phyloP scores from a whole-genome alignment of 2,113 vertebrate species.

The Lontra canadensis region DNA sequence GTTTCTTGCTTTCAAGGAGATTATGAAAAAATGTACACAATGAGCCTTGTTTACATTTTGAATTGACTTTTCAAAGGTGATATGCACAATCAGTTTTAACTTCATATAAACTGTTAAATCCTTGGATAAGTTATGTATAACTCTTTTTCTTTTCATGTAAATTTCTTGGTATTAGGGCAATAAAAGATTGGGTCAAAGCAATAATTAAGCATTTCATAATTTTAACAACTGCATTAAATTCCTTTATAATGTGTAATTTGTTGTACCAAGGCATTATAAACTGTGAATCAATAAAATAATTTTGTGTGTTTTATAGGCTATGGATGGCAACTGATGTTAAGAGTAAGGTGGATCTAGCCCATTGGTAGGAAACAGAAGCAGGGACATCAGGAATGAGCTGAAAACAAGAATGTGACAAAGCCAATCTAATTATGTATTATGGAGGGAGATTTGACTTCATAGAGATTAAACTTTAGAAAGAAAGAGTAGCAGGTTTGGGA shows the following conservation, averaged over 20 bases:
- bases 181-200: neutral
- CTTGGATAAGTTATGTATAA: neutral
- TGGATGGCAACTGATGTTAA: neutral
- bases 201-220: neutral
- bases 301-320: neutral
- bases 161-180: constrained; percentile 22
- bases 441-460: neutral
- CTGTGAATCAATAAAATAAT: neutral
- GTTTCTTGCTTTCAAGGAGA: constrained; percentile 19
- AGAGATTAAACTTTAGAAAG: constrained; percentile 2
- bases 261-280: neutral
- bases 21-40: constrained; percentile 32
- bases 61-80: constrained; percentile 23
- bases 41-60: constrained; percentile 31
- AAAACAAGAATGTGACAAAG: neutral
- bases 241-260: neutral
- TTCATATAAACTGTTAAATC: neutral
- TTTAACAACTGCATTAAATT: constrained; percentile 19
- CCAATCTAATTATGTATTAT: neutral
- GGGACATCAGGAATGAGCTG: neutral
- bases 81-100: constrained; percentile 30
- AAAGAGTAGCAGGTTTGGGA: neutral
- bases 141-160: neutral
- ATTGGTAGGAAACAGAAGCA: neutral
- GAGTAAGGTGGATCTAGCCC: neutral